phyloP scores from a whole-genome alignment of 37 sponge, comb jelly and placozoan genomes.

The Beroe forskalii region DNA sequence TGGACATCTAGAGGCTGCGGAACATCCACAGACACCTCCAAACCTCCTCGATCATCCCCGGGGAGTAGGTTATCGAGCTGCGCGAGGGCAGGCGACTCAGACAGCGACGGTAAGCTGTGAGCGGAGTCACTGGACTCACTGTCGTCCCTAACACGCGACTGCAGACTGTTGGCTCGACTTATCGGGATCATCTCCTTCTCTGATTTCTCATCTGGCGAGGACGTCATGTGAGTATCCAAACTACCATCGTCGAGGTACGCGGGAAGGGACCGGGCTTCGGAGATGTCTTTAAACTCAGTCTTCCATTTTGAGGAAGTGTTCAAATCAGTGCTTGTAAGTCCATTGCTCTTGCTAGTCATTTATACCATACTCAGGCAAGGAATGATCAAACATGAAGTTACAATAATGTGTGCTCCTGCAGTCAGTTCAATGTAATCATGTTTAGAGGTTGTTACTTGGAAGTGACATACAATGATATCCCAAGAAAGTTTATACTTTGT shows the following conservation, averaged over 20 bases:
- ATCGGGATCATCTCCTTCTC: not conserved
- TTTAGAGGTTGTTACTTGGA: no score
- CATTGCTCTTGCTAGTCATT: not conserved
- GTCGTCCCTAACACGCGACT: not conserved
- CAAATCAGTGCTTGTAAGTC: not conserved
- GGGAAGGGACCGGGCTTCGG: not conserved
- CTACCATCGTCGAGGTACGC: not conserved
- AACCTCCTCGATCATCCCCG: not conserved
- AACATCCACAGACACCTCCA: not conserved
- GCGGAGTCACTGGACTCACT: not conserved
- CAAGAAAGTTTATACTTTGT: no score
- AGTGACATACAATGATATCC: no score
- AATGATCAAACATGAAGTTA: no score
- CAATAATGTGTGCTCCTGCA: no score
- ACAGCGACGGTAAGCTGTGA: not conserved
- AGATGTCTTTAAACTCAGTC: constrained; percentile 33
- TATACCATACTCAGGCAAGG: not conserved
- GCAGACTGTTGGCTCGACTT: not conserved
- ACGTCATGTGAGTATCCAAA: not conserved
- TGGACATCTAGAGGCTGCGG: not conserved
- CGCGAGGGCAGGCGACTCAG: not conserved
- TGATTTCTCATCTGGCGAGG: not conserved
- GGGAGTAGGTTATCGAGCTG: no score
- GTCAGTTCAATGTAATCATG: no score
- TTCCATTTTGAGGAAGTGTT: not conserved